Evolutionary conservation across 2,113 vertebrate species (phyloP).

Genomic region (Gorsachius goisagi): DNA sequence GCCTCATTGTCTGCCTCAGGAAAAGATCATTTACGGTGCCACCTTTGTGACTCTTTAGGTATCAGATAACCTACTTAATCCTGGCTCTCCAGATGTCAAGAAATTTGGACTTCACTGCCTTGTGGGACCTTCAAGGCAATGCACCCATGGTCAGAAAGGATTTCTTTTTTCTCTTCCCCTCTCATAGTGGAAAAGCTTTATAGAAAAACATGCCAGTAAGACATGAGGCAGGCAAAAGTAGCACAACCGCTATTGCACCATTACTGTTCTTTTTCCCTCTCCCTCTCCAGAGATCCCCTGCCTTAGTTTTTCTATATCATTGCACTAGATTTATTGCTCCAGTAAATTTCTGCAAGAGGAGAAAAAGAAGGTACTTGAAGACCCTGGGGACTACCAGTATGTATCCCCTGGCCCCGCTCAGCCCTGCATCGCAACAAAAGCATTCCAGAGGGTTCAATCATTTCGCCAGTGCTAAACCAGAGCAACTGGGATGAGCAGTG

Average conservation of each 20-base stretch:
- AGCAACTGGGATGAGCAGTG: not conserved
- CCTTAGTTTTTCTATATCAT: constrained; percentile 71
- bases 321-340: constrained; percentile 70
- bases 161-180: not conserved
- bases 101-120: constrained; percentile 37
- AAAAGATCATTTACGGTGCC: constrained; percentile 52
- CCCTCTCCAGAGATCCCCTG: constrained; percentile 53
- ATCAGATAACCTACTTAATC: constrained; percentile 57
- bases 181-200: not conserved
- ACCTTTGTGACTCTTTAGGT: constrained; percentile 42
- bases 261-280: constrained; percentile 10
- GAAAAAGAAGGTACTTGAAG: not conserved
- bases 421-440: constrained; percentile 47
- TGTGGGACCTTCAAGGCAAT: not conserved
- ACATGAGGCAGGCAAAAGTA: constrained; percentile 21
- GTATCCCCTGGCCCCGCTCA: constrained; percentile 46
- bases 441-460: constrained; percentile 48
- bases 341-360: constrained; percentile 65
- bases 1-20: constrained; percentile 46
- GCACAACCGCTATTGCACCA: not conserved
- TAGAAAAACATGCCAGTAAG: not conserved
- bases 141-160: not conserved
- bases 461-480: constrained; percentile 51
- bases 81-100: constrained; percentile 7
- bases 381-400: constrained; percentile 18